Base-by-base conservation (phyloP, 2,113 vertebrate genomes). In the Microtus montanus region DNA sequence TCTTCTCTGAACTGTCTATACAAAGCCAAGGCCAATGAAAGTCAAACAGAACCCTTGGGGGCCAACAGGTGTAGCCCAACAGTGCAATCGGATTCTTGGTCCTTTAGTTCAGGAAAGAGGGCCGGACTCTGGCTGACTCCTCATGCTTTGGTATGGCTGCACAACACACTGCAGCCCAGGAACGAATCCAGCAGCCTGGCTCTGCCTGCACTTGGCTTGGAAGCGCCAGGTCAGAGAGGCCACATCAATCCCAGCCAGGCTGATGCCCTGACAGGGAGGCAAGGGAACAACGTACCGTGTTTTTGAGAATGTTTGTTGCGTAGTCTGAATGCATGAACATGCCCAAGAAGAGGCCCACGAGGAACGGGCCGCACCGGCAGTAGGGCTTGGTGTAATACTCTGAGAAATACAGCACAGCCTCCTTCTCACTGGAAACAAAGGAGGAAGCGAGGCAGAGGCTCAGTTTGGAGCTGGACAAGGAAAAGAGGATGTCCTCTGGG, bases 361-460 rank as follows among this genome's bases (percentile, higher is more conserved):
- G 97, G 97, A 99, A 99, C 0, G 99, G 99, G 26, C 99, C 99
- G 2, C 98, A 98, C 96, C 98, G 97, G 54, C 99, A 99, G 95
- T 99, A 99, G 28, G 99, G 99, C 95, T 99, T 99, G 24, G 98
- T 98, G 94, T 99, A 99, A 96, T 99, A 99, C 96, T 98, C 98
- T 61, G 97, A 83, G 90, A 98, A 98, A 90, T 99, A 99, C 71
- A 97, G 90, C 49, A 92, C 80, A 4, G 92, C 41, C 1, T 11
- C 92, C 0, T 97, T 97, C 33, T 98, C 97, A 77, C 99, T 99
- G 97, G 79, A 98, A 85, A 66, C 11, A 64, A 68, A 93, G 12
- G 54, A 92, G 66, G 19, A 79, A 77, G 30, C 2, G 49, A 75
- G 33, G 13, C 38, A 64, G 14, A 71, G 20, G 15, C 33, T 88